These are phyloP conservation scores for Electrona antarctica DNA, from an alignment of 2,113 vertebrate species.

Conservation along the genomic window DNA sequence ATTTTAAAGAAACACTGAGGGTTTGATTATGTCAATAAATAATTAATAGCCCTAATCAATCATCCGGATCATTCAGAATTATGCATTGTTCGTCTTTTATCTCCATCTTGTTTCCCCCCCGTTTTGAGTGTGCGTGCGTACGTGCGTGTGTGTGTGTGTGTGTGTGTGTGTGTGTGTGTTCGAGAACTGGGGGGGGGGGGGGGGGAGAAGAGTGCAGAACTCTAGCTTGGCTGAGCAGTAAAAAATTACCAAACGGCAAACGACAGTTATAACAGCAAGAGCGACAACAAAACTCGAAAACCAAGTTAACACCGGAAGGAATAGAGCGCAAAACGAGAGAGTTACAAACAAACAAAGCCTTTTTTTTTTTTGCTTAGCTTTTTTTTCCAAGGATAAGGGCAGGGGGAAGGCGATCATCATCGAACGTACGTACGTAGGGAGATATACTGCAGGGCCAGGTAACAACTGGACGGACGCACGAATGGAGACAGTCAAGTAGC, in stretches of 20 bases:
- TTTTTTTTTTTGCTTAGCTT: too few relatives aligned
- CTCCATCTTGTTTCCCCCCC: conserved; percentile 38
- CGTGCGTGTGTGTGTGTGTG: background rate
- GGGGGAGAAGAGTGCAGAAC: conserved; percentile 60
- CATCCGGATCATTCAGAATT: conserved; percentile 48
- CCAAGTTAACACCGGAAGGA: conserved; percentile 50
- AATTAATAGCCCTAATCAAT: conserved; percentile 61
- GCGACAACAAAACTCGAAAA: conserved; percentile 52
- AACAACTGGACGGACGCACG: background rate
- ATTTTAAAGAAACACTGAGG: conserved; percentile 59
- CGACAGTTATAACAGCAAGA: conserved; percentile 49
- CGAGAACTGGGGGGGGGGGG: background rate
- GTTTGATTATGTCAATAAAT: conserved; percentile 59
- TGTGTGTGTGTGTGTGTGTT: conserved; percentile 11
- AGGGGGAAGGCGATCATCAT: too few relatives aligned
- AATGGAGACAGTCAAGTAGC: background rate
- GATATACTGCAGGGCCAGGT: too few relatives aligned
- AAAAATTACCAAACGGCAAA: conserved; percentile 64
- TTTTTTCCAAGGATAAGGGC: too few relatives aligned
- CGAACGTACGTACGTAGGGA: too few relatives aligned
- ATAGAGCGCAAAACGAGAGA: conserved; percentile 52
- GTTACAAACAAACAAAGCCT: conserved; percentile 55
- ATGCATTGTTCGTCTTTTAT: conserved; percentile 36
- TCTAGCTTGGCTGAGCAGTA: conserved; percentile 70
- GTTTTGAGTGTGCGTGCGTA: background rate